phyloP scores from a whole-genome alignment of 2,113 vertebrate species.

The Chroicocephalus ridibundus region DNA sequence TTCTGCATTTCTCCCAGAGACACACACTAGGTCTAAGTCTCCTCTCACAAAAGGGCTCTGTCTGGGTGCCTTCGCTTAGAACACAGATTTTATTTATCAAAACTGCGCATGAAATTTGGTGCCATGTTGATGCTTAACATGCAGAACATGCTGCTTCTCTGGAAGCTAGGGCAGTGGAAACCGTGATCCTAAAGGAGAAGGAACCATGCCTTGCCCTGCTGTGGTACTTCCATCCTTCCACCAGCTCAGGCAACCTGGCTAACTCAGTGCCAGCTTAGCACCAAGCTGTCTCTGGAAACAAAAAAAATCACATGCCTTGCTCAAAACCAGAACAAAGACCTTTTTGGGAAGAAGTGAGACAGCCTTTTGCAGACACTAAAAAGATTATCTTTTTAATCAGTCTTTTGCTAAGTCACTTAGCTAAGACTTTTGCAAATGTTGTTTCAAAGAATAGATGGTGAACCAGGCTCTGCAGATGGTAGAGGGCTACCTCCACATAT shows the following conservation, averaged over 20 bases:
- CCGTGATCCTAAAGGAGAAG: neutral
- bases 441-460: neutral
- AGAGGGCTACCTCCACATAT: neutral
- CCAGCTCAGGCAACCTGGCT: neutral
- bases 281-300: neutral
- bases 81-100: slow-evolving; percentile 64
- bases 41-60: slow-evolving; percentile 42
- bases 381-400: neutral
- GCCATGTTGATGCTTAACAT: slow-evolving; percentile 9
- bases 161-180: neutral
- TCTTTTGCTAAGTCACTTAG: neutral
- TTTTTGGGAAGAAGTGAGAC: neutral
- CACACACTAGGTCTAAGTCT: slow-evolving; percentile 42
- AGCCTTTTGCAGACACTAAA: neutral
- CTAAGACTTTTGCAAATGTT: neutral
- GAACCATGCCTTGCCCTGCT: neutral
- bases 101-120: neutral
- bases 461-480: neutral
- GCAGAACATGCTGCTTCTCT: slow-evolving; percentile 1
- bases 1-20: slow-evolving; percentile 22
- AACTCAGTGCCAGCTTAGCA: neutral
- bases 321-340: neutral
- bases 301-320: neutral
- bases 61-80: neutral
- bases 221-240: neutral